phyloP scores from a whole-genome alignment of 1,140 invertebrate species.

The Ridgeia piscesae region DNA sequence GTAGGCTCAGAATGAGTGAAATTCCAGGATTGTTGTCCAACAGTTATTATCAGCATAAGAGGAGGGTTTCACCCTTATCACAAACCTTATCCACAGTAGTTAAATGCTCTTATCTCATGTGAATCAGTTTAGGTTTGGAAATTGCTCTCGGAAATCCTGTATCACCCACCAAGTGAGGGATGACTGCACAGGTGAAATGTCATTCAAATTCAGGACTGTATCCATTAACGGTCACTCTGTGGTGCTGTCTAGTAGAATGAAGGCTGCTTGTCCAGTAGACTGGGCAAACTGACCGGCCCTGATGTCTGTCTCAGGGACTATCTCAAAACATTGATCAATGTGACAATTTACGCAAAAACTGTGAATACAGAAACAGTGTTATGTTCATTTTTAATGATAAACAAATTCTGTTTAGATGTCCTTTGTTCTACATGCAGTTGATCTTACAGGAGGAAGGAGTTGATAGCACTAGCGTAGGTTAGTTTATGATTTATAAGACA shows the following conservation, averaged over 20 bases:
- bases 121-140: background rate
- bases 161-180: background rate
- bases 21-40: background rate
- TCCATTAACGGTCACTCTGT: background rate
- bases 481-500: too few species aligned
- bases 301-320: too few species aligned
- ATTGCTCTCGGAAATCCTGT: background rate
- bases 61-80: background rate
- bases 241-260: too few species aligned
- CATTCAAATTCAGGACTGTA: background rate
- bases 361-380: too few species aligned
- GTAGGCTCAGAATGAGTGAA: background rate
- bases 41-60: background rate
- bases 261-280: too few species aligned
- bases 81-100: background rate
- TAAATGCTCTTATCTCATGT: background rate
- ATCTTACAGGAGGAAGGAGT: background rate
- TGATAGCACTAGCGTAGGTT: too few species aligned
- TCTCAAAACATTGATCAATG: too few species aligned
- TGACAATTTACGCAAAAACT: too few species aligned
- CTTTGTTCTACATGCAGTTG: too few species aligned
- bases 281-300: too few species aligned
- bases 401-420: too few species aligned
- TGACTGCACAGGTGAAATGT: background rate
- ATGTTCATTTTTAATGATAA: too few species aligned